phyloP scores from a whole-genome alignment of 2,797 vertebrate genomes.

The Pithecia hirsuta region DNA sequence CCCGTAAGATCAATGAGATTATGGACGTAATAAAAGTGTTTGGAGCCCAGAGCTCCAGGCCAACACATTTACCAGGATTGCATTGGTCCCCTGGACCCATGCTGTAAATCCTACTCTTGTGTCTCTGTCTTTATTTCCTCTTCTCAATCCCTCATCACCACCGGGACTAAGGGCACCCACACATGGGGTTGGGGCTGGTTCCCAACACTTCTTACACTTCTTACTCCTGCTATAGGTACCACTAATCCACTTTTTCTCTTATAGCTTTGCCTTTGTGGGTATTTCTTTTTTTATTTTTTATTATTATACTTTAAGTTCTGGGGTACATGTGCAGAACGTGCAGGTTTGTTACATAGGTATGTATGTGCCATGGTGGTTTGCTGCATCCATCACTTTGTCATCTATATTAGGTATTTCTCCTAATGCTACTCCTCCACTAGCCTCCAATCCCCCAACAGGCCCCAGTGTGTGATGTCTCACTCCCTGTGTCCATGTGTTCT shows the following conservation, averaged over 20 bases:
- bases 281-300: background rate
- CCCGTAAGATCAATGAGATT: no score
- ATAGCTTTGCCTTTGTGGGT: background rate
- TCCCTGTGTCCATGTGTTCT: background rate
- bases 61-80: no score
- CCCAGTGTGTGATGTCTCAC: background rate
- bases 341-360: background rate
- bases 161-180: no score
- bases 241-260: background rate
- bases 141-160: no score
- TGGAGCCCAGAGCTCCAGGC: no score
- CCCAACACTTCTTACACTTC: background rate
- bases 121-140: no score
- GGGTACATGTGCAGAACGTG: background rate
- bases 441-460: background rate
- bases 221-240: background rate
- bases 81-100: no score
- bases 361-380: background rate
- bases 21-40: no score
- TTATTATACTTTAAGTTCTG: background rate
- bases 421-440: background rate
- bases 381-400: background rate
- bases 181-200: no score
- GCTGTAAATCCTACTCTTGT: no score
- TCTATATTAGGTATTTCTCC: background rate